Conservation (phyloP, 2,888 invertebrate genomes). For the Notodonta ziczac region DNA sequence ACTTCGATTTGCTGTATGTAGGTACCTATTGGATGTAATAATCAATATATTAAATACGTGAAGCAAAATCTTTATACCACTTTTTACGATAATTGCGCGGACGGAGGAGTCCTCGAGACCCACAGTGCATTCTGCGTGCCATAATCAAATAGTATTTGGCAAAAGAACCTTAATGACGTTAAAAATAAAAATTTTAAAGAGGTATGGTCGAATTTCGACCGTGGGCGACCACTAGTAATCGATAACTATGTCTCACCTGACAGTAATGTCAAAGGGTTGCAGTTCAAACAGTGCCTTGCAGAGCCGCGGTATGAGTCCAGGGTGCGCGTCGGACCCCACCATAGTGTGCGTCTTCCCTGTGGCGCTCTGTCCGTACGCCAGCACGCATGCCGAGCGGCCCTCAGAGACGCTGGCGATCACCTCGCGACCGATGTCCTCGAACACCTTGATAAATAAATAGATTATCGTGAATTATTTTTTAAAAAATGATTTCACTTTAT, state of each 20-base stretch:
- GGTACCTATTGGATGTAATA: neutral
- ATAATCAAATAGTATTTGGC: too few species aligned
- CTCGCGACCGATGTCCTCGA: conserved; percentile 86
- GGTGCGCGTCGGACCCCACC: conserved; percentile 85
- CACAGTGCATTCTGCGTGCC: too few species aligned
- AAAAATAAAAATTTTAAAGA: too few species aligned
- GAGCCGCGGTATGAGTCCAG: conserved; percentile 72
- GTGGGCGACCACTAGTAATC: too few species aligned
- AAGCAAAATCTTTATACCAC: too few species aligned
- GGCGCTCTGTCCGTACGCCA: conserved; percentile 91
- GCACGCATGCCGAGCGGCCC: conserved; percentile 88
- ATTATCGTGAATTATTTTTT: too few species aligned
- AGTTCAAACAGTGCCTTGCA: conserved; percentile 64
- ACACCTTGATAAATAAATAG: conserved; percentile 77
- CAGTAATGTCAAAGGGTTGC: conserved; percentile 57
- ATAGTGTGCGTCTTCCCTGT: conserved; percentile 92
- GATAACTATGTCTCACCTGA: conserved; percentile 53
- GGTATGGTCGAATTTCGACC: too few species aligned
- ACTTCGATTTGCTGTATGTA: neutral
- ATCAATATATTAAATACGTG: neutral
- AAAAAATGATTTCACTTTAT: too few species aligned
- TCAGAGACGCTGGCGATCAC: conserved; percentile 86
- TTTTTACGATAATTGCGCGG: too few species aligned
- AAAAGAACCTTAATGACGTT: too few species aligned
- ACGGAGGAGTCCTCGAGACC: too few species aligned